Percentiles rank a stretch among this genome's conserved stretches.
These are phyloP conservation scores for Tholera decimalis DNA, from an alignment of 2,888 invertebrate species.

Conservation along the genomic window DNA sequence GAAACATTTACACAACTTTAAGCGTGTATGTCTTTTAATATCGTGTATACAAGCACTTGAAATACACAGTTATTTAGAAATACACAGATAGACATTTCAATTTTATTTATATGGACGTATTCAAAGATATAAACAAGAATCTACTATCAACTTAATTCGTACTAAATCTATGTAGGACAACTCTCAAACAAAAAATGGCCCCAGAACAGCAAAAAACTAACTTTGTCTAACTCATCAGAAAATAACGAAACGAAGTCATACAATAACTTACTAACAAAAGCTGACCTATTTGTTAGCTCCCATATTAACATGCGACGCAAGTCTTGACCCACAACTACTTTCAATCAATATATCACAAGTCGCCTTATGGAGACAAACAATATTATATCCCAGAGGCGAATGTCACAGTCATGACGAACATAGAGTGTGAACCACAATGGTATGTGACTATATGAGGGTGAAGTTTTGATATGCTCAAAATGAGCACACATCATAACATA, in stretches of 20 bases:
- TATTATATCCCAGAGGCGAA: slow-evolving; percentile 39
- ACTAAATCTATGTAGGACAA: neutral
- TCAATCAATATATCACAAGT: slow-evolving; percentile 41
- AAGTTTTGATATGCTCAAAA: slow-evolving; percentile 9
- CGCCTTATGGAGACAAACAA: slow-evolving; percentile 34
- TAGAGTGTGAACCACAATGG: slow-evolving; percentile 1
- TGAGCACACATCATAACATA: neutral
- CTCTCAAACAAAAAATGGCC: slow-evolving; percentile 7
- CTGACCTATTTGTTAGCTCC: slow-evolving; percentile 14
- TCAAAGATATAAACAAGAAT: too few relatives aligned
- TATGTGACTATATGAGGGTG: neutral
- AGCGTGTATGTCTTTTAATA: too few relatives aligned
- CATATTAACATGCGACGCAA: slow-evolving; percentile 30
- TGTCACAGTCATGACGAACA: slow-evolving; percentile 14
- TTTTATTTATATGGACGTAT: neutral
- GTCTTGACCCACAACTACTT: slow-evolving; percentile 38
- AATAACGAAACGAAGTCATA: neutral
- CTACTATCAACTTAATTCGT: neutral
- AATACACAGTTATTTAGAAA: too few relatives aligned
- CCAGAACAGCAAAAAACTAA: neutral
- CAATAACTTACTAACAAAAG: slow-evolving; percentile 22
- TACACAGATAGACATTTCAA: neutral
- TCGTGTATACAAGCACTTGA: too few relatives aligned
- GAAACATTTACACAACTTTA: too few relatives aligned
- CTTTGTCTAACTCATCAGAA: slow-evolving; percentile 6